Evolutionary conservation across 2,888 invertebrate genomes (phyloP), one percentile per base, ranked within the genome.

Genomic region (Erebia ligea): DNA sequence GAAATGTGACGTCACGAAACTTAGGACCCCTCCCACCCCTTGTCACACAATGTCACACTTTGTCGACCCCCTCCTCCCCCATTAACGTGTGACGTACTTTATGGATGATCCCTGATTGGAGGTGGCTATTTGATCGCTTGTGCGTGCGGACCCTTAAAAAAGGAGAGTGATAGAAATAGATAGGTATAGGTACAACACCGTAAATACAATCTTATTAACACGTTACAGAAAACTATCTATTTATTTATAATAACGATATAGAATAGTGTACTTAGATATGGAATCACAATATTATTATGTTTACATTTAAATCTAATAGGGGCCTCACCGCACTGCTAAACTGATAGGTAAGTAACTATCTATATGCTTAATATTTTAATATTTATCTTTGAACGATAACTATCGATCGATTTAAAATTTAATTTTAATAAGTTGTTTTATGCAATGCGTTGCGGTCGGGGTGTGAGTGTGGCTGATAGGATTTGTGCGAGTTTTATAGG

Each of bases 181-280:
- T 34, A 34, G 34, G 6, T 34, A 34, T 34, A 25, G 25, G 25
- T 25, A 67, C 67, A 68, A 70, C 73, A 73, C 69, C 70, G 70
- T 67, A 72, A 72, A 75, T 74, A 75, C 71, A 64, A 72, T 69
- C 67, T 73, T 70, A 64, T 67, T 59, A 54, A 72, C 59, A 69
- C 58, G 54, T 68, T 71, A 74, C 66, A 72, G 72, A 68, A 67
- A 52, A 69, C 65, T 56, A 61, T 54, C 48, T 61, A 70, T 54
- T 61, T 68, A 63, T 66, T 67, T 64, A 69, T 71, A 64, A 52
- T 67, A 50, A 59, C 52, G 61, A 67, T 61, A 67, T 67, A 67
- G 67, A 52, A 50, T 52, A 57, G 17, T 17, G 17, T 15, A 48
- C 45, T 48, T 48, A 67, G 48, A 58, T 67, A 61, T 67, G 67